A percentile compares a stretch with the other conserved stretches of the same genome.
Evolutionary conservation across 2,113 vertebrate species (phyloP).

Genomic region (Candoia aspera): DNA sequence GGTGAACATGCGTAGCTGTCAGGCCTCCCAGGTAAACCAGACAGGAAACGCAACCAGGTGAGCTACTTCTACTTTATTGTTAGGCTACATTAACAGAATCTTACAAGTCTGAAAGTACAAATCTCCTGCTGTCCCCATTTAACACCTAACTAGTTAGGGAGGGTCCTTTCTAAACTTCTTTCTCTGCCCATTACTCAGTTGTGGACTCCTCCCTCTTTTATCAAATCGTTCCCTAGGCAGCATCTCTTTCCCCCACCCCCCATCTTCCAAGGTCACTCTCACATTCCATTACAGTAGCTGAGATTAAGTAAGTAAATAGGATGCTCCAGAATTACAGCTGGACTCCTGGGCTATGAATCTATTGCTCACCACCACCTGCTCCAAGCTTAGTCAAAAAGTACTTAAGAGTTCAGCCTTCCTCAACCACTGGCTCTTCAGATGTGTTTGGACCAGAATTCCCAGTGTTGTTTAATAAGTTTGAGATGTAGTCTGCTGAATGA

Average conservation of each 20-base stretch:
- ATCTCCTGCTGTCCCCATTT: too few species aligned
- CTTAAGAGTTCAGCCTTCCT: background rate
- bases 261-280: too few species aligned
- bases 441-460: background rate
- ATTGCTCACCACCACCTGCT: background rate
- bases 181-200: too few species aligned
- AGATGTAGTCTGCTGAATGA: background rate
- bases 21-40: too few species aligned
- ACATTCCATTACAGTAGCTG: background rate
- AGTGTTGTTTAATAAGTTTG: background rate
- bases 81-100: too few species aligned
- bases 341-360: background rate
- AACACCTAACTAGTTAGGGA: too few species aligned
- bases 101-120: too few species aligned
- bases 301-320: background rate
- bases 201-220: too few species aligned
- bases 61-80: too few species aligned
- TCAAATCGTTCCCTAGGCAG: too few species aligned
- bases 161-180: too few species aligned
- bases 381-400: background rate
- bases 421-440: background rate
- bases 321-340: background rate
- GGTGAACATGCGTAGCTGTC: background rate
- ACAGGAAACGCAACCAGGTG: background rate
- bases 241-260: too few species aligned